phyloP scores from a whole-genome alignment of 2,797 vertebrate genomes.

The Pangasius djambal region DNA sequence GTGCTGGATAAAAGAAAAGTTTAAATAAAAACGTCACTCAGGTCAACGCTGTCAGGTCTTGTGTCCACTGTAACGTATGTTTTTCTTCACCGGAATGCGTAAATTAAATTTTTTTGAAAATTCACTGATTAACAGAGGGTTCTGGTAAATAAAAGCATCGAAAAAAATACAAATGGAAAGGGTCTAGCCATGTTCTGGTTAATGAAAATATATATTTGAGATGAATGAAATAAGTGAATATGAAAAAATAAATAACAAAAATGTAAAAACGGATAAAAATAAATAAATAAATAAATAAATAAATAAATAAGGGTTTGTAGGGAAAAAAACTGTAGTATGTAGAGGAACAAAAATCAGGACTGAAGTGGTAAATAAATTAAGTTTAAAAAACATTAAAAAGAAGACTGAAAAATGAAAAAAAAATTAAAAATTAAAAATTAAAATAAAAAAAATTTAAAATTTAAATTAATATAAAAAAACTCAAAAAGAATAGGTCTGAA shows the following conservation, averaged over 20 bases:
- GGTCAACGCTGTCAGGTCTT: no score
- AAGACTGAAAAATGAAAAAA: not conserved
- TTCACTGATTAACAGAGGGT: not conserved
- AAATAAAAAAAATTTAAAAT: no score
- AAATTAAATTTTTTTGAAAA: not conserved
- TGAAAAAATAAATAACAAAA: not conserved
- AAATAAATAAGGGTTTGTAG: not conserved
- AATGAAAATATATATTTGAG: not conserved
- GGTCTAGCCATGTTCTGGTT: not conserved
- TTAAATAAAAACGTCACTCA: no score
- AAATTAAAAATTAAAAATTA: no score
- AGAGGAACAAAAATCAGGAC: not conserved
- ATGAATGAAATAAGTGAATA: not conserved
- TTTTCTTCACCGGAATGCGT: not conserved
- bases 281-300: not conserved
- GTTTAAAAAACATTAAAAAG: not conserved
- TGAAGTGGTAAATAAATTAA: not conserved
- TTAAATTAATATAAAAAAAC: no score
- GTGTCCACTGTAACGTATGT: no score
- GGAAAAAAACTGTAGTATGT: no score
- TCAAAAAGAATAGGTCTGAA: no score
- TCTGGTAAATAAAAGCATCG: not conserved
- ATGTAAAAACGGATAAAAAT: not conserved
- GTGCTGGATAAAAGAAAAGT: not conserved
- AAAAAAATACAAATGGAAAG: not conserved